Conservation (phyloP, 2,888 invertebrate species). For the Cerastoderma edule region DNA sequence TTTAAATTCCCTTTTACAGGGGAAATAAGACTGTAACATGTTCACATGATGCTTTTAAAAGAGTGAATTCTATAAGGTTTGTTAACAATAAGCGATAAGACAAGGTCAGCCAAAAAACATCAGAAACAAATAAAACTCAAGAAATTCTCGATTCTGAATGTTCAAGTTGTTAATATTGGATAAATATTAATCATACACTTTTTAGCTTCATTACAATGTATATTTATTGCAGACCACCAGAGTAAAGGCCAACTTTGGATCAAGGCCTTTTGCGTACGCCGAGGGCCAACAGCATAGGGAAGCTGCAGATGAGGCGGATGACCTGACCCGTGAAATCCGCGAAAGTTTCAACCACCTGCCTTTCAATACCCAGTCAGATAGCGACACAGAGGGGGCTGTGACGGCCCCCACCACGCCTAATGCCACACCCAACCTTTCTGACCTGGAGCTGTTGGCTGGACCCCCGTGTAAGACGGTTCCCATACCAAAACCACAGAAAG, state of each 20-base stretch:
- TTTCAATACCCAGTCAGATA: slow-evolving; percentile 80
- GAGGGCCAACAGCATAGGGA: slow-evolving; percentile 82
- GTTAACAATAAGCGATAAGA: too few relatives aligned
- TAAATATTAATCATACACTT: neutral
- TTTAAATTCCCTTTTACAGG: too few relatives aligned
- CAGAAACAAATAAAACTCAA: too few relatives aligned
- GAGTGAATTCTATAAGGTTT: too few relatives aligned
- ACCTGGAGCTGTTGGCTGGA: slow-evolving; percentile 60
- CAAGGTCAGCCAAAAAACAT: too few relatives aligned
- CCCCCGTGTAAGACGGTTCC: slow-evolving; percentile 76
- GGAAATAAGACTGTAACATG: too few relatives aligned
- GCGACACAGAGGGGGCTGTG: slow-evolving; percentile 79
- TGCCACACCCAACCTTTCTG: slow-evolving; percentile 58
- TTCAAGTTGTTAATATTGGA: too few relatives aligned
- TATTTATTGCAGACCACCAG: slow-evolving; percentile 78
- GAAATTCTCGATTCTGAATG: too few relatives aligned
- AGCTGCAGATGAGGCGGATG: slow-evolving; percentile 81
- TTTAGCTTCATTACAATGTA: neutral
- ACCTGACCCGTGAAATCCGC: slow-evolving; percentile 80
- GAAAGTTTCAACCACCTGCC: slow-evolving; percentile 82
- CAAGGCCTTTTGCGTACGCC: slow-evolving; percentile 80
- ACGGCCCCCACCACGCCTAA: slow-evolving; percentile 65
- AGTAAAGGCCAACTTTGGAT: slow-evolving; percentile 83
- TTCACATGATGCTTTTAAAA: too few relatives aligned
- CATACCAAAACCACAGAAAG: slow-evolving; percentile 77